Conservation (phyloP, 35 echinoderm and acorn worm genomes). For the Diadema setosum region DNA sequence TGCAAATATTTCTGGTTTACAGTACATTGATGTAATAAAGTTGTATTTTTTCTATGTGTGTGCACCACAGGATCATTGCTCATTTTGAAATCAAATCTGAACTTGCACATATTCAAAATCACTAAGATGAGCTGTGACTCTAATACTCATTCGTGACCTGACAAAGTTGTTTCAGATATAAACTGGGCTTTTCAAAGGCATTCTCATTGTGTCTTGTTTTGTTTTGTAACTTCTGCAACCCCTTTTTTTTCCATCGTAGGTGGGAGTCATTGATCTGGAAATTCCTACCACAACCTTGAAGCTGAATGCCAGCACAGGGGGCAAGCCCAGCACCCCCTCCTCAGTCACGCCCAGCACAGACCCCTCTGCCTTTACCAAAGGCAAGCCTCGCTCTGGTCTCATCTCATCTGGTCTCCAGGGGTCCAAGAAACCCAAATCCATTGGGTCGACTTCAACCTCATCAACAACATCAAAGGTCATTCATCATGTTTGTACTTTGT, state of each 20-base stretch:
- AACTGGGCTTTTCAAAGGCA: too few relatives aligned
- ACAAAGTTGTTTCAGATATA: not conserved
- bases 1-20: too few relatives aligned
- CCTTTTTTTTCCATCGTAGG: not conserved
- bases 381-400: conserved; percentile 34
- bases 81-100: too few relatives aligned
- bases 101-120: too few relatives aligned
- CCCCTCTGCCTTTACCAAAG: conserved; percentile 30
- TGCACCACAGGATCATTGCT: too few relatives aligned
- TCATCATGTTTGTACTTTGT: too few relatives aligned
- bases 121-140: too few relatives aligned
- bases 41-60: too few relatives aligned
- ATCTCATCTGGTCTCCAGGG: not conserved
- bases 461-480: too few relatives aligned
- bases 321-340: conserved; percentile 1
- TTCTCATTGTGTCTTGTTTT: not conserved
- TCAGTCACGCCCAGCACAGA: conserved; percentile 9
- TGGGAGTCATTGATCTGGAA: conserved; percentile 46
- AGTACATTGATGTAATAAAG: too few relatives aligned
- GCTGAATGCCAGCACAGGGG: not conserved
- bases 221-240: not conserved
- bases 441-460: not conserved
- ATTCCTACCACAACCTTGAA: conserved; percentile 26
- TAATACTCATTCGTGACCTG: too few relatives aligned
- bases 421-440: conserved; percentile 33